phyloP scores from a whole-genome alignment of 2,888 invertebrate species.

The Pantelozetes paolii region DNA sequence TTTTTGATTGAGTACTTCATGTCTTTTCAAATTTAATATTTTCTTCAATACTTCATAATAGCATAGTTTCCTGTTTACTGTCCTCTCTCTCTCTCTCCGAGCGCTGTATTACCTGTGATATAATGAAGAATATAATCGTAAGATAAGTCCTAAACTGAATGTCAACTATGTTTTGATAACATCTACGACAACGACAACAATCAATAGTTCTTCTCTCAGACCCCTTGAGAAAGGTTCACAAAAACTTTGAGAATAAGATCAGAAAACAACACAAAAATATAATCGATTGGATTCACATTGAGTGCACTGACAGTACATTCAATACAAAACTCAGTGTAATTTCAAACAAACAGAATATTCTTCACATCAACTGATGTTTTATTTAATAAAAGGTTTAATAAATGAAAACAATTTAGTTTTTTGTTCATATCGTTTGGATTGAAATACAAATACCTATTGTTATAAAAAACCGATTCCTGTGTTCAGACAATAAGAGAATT shows the following conservation, averaged over 20 bases:
- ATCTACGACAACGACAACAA: neutral
- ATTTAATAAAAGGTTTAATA: too few relatives aligned
- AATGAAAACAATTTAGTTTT: too few relatives aligned
- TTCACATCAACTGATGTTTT: too few relatives aligned
- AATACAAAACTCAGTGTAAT: too few relatives aligned
- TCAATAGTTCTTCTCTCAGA: neutral
- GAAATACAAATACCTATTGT: too few relatives aligned
- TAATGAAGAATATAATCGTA: constrained; percentile 9
- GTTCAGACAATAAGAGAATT: neutral
- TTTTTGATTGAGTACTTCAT: constrained; percentile 23
- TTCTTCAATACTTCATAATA: constrained; percentile 28
- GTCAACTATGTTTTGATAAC: neutral
- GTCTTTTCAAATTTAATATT: neutral
- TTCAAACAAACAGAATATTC: too few relatives aligned
- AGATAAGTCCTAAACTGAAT: neutral
- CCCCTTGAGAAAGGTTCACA: neutral
- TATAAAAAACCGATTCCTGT: neutral
- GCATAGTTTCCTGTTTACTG: constrained; percentile 27
- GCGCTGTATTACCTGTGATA: neutral
- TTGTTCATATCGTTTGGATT: too few relatives aligned
- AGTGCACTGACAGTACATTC: neutral
- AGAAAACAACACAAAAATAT: neutral
- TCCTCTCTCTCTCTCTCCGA: neutral
- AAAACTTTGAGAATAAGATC: neutral
- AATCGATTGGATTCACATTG: neutral